phyloP scores from a whole-genome alignment of 1,140 invertebrate species.

The Stegodyphus dumicola region DNA sequence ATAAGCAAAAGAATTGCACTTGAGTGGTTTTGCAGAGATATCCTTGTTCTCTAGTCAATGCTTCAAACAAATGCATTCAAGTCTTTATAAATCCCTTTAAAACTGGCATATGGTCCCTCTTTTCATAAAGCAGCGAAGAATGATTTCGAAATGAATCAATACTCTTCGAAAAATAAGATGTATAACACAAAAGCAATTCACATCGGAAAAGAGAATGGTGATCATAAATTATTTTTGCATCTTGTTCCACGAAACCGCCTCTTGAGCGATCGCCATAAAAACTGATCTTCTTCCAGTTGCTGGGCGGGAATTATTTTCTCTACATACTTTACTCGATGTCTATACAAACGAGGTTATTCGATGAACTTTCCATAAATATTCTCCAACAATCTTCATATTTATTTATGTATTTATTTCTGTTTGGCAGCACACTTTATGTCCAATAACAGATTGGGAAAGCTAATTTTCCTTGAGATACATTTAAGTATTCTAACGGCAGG shows the following conservation, averaged over 20 bases:
- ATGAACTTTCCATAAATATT: constrained; percentile 54
- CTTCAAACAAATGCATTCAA: no score
- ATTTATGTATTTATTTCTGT: no score
- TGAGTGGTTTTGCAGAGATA: no score
- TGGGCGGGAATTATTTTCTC: constrained; percentile 40
- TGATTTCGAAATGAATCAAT: constrained; percentile 59
- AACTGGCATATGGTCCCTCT: not conserved
- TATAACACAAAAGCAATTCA: constrained; percentile 51
- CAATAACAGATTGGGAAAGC: no score
- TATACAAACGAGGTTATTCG: constrained; percentile 40
- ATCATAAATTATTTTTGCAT: constrained; percentile 58
- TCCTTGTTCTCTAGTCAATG: no score
- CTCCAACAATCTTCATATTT: no score
- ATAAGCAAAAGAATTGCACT: no score
- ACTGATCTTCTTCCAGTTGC: constrained; percentile 37
- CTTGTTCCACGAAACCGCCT: constrained; percentile 38
- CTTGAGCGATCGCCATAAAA: constrained; percentile 57
- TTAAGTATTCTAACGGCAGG: no score
- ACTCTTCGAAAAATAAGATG: constrained; percentile 53
- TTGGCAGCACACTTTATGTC: no score
- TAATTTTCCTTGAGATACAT: no score
- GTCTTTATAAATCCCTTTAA: not conserved
- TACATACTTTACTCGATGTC: constrained; percentile 8
- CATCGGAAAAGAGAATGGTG: constrained; percentile 36
- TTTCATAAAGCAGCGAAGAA: constrained; percentile 7